Conservation (phyloP, 2,113 vertebrate genomes). For the Syrrhaptes paradoxus region DNA sequence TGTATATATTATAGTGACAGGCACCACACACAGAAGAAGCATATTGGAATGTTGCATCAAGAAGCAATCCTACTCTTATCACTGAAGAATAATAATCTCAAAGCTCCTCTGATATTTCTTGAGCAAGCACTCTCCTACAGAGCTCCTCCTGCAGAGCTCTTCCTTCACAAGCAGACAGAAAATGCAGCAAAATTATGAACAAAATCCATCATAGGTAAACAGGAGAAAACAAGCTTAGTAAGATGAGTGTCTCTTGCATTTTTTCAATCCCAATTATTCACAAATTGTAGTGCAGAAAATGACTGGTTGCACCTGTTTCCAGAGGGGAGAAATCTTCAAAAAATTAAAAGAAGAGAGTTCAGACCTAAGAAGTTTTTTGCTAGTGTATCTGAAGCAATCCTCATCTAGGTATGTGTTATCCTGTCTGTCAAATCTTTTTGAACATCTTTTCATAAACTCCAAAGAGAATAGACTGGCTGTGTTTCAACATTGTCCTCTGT, state of each 20-base stretch:
- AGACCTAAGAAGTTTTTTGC: neutral
- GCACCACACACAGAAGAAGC: neutral
- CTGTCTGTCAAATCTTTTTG: neutral
- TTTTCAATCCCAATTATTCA: neutral
- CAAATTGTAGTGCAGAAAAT: neutral
- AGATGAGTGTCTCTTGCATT: neutral
- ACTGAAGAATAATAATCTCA: constrained; percentile 22
- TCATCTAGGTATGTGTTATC: neutral
- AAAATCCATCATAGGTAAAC: neutral
- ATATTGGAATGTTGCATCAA: neutral
- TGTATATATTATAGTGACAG: constrained; percentile 4
- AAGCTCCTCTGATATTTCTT: neutral
- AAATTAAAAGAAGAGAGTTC: neutral
- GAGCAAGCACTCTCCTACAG: neutral
- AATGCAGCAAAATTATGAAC: neutral
- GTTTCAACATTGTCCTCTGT: neutral
- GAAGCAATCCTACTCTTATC: neutral
- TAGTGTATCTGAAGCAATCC: neutral
- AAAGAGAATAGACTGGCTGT: neutral
- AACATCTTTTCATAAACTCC: neutral
- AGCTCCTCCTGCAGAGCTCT: too few species aligned
- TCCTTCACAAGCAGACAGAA: neutral
- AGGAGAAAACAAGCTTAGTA: neutral
- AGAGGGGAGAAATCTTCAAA: neutral
- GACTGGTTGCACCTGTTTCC: neutral